phyloP scores from a whole-genome alignment of 2,113 vertebrate genomes.

The Lamprologus tigripictilis region DNA sequence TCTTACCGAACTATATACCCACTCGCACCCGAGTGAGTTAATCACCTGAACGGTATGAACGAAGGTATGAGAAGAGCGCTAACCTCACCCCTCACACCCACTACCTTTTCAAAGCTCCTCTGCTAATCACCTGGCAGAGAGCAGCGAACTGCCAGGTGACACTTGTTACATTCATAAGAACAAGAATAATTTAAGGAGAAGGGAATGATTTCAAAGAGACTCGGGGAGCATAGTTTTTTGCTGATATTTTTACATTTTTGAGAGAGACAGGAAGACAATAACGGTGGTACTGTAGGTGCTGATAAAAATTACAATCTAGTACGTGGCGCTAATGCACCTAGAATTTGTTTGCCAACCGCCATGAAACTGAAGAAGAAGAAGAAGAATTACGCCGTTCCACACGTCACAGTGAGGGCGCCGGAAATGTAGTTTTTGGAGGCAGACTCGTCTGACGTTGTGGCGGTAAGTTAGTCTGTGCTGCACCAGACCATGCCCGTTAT shows the following conservation, averaged over 20 bases:
- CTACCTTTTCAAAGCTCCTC: not conserved
- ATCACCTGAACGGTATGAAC: not conserved
- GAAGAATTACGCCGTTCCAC: rapidly evolving
- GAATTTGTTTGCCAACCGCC: not conserved
- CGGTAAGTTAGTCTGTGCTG: constrained; percentile 13
- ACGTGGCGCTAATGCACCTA: not conserved
- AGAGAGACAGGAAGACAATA: not conserved
- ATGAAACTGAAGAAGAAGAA: not conserved
- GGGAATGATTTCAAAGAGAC: not conserved
- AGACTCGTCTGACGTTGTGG: not conserved
- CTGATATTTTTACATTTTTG: not conserved
- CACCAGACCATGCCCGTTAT: not conserved
- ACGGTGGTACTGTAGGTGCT: not conserved
- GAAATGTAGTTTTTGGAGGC: constrained; percentile 23
- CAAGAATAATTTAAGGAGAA: not conserved
- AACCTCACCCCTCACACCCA: not conserved
- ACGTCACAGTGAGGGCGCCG: not conserved
- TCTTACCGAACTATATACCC: not conserved
- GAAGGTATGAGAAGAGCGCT: not conserved
- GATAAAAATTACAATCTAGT: not conserved
- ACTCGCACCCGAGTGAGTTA: not conserved
- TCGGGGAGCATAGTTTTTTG: not conserved
- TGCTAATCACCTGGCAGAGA: not conserved
- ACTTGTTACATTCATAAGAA: not conserved
- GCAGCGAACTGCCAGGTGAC: not conserved